Percentiles rank a stretch among this genome's conserved stretches.
Conservation (phyloP, 2,888 invertebrate species). For the Tupiocoris notatus region DNA sequence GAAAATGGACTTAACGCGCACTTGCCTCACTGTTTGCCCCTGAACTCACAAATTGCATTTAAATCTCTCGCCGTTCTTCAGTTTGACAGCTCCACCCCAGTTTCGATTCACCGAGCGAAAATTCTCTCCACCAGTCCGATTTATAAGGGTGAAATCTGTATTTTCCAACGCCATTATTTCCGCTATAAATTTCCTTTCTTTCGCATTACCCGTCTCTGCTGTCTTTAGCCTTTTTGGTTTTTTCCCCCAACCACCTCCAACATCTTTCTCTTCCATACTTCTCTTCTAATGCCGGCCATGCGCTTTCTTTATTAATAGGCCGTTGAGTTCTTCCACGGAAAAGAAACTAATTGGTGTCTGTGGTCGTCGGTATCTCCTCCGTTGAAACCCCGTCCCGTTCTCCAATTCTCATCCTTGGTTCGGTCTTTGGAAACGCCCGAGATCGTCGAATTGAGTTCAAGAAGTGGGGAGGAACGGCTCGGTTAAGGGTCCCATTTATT, state of each 20-base stretch:
- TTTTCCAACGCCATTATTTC: slow-evolving; percentile 10
- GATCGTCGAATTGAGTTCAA: not conserved
- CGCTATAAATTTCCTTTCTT: slow-evolving; percentile 20
- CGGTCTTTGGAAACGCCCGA: not conserved
- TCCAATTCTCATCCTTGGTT: not conserved
- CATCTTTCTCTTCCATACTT: not conserved
- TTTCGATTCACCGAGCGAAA: slow-evolving; percentile 8
- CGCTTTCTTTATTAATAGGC: slow-evolving; percentile 25
- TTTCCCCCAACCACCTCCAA: too few relatives aligned
- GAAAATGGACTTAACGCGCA: slow-evolving; percentile 22
- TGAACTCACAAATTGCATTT: slow-evolving; percentile 32
- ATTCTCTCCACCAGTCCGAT: not conserved
- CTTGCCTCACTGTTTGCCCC: slow-evolving; percentile 15
- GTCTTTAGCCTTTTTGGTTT: not conserved
- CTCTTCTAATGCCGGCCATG: not conserved
- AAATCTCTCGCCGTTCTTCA: slow-evolving; percentile 14
- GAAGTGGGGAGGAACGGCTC: not conserved
- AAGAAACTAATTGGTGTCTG: slow-evolving; percentile 33
- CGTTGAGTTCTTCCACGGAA: slow-evolving; percentile 16
- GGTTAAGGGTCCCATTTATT: slow-evolving; percentile 35
- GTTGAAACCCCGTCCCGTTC: not conserved
- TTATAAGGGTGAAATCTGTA: slow-evolving; percentile 3
- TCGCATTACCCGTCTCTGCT: not conserved
- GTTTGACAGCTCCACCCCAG: not conserved
- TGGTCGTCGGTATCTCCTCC: slow-evolving; percentile 16